phyloP scores from a whole-genome alignment of 2,888 invertebrate genomes.

The Erebia aethiops region DNA sequence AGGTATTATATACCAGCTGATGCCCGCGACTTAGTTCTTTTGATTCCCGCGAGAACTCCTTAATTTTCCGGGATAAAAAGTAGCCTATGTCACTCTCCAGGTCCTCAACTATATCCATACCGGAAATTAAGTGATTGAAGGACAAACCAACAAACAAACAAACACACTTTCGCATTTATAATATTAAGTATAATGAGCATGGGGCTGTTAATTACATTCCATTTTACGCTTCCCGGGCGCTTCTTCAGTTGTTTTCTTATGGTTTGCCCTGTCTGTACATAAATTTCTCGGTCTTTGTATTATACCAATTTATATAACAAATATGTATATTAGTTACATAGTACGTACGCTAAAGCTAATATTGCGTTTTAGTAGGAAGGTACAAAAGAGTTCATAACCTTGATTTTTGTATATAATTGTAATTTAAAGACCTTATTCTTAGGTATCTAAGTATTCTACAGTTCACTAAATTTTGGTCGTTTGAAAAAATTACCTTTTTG shows the following conservation, averaged over 20 bases:
- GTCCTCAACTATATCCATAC: no score
- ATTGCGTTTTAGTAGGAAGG: slow-evolving; percentile 44
- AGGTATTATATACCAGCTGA: no score
- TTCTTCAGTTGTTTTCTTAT: neutral
- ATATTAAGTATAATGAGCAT: no score
- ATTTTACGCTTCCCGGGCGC: neutral
- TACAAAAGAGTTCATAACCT: slow-evolving; percentile 31
- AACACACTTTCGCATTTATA: no score
- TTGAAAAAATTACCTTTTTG: slow-evolving; percentile 30
- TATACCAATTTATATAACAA: neutral
- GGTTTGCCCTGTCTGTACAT: neutral
- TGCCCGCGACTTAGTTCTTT: no score
- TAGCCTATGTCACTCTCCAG: no score
- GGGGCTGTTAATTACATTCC: neutral
- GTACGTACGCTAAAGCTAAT: slow-evolving; percentile 38
- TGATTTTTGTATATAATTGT: neutral
- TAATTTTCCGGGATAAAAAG: no score
- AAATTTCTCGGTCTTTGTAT: neutral
- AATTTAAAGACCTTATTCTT: slow-evolving; percentile 37
- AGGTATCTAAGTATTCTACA: slow-evolving; percentile 46
- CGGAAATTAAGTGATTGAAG: no score
- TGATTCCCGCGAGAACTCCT: no score
- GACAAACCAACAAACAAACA: neutral
- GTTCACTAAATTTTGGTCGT: slow-evolving; percentile 55
- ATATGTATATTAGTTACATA: slow-evolving; percentile 36